A percentile compares a stretch with the other conserved stretches of the same genome.
Conservation (phyloP, 2,797 vertebrate species). For the Avahi laniger region DNA sequence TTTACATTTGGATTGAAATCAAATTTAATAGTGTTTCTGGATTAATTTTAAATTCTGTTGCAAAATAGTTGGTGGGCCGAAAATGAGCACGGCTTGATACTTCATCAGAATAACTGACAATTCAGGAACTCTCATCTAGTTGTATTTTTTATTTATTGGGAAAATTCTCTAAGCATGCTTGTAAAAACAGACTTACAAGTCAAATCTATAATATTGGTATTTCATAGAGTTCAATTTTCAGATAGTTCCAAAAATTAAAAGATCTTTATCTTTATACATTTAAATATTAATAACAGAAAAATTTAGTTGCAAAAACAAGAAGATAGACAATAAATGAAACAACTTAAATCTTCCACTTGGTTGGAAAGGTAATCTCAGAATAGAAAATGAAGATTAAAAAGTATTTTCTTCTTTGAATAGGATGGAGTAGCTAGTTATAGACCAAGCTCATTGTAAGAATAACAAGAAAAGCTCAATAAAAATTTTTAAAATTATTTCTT, state of each 20-base stretch:
- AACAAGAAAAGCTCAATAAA: background rate
- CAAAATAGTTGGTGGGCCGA: background rate
- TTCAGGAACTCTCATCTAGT: background rate
- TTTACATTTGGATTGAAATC: background rate
- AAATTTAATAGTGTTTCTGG: background rate
- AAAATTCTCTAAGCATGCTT: background rate
- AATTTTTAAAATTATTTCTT: background rate
- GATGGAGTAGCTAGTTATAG: background rate
- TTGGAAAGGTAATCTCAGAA: background rate
- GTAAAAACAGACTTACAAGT: background rate
- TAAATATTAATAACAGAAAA: background rate
- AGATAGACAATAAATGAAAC: background rate
- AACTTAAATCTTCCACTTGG: background rate
- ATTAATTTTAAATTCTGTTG: constrained; percentile 25
- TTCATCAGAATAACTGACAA: background rate
- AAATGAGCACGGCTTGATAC: background rate
- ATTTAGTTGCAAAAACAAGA: background rate
- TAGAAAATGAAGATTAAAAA: background rate
- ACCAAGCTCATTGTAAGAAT: background rate
- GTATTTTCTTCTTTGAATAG: background rate
- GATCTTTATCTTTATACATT: background rate
- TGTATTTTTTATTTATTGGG: background rate
- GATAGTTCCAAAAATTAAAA: background rate
- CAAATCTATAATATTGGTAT: background rate
- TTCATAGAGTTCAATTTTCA: background rate